phyloP scores from a whole-genome alignment of 1,140 invertebrate species.

The Caenorhabditis elegans region WBcel235 BX284603.4:13420501-13421000 shows the following conservation, averaged over 20 bases:
- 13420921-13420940: too few relatives aligned
- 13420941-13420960: neutral
- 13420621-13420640: neutral
- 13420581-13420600: too few relatives aligned
- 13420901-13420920: too few relatives aligned
- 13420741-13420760: too few relatives aligned
- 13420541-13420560: neutral
- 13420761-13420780: too few relatives aligned
- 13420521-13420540: neutral
- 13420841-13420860: too few relatives aligned
- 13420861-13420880: too few relatives aligned
- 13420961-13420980: slow-evolving; percentile 91
- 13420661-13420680: slow-evolving; percentile 43
- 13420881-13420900: too few relatives aligned
- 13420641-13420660: slow-evolving; percentile 45
- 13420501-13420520: neutral
- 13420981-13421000: slow-evolving; percentile 54
- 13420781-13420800: too few relatives aligned
- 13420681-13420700: slow-evolving; percentile 76
- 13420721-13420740: slow-evolving; percentile 77
- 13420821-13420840: too few relatives aligned
- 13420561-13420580: neutral
- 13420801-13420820: too few relatives aligned
- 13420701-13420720: slow-evolving; percentile 97
- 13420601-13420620: neutral